A percentile compares a stretch with the other conserved stretches of the same genome.
Evolutionary conservation across 1,140 invertebrate species (phyloP).

Genomic region (Nasonia giraulti): DNA sequence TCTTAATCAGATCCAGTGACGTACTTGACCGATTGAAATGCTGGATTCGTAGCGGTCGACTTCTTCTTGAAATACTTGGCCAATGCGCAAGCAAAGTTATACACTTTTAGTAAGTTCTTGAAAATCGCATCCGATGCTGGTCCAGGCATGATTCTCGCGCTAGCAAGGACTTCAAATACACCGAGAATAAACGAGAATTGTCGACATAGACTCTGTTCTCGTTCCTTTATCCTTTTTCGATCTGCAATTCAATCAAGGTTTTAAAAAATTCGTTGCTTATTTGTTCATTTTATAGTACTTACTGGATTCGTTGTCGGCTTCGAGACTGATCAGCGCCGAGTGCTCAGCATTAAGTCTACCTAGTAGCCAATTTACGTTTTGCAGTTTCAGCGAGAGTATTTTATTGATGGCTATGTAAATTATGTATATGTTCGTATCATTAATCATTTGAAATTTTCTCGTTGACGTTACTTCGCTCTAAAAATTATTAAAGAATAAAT

Average conservation of each 20-base stretch:
- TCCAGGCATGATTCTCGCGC: conserved; percentile 64
- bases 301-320: conserved; percentile 63
- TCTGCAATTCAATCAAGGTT: conserved; percentile 55
- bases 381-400: conserved; percentile 69
- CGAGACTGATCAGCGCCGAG: conserved; percentile 59
- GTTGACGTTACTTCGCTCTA: conserved; percentile 55
- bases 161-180: conserved; percentile 68
- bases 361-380: conserved; percentile 71
- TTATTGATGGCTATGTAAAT: conserved; percentile 67
- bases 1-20: not conserved
- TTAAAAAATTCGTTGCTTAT: conserved; percentile 12
- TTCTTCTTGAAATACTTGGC: conserved; percentile 74
- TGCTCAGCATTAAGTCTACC: conserved; percentile 71
- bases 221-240: conserved; percentile 67
- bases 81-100: conserved; percentile 68
- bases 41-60: conserved; percentile 68
- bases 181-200: conserved; percentile 71
- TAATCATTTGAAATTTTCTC: conserved; percentile 68
- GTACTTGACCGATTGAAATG: conserved; percentile 73
- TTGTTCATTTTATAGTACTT: conserved; percentile 42
- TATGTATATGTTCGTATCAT: conserved; percentile 62
- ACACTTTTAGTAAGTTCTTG: conserved; percentile 73
- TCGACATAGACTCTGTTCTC: conserved; percentile 71
- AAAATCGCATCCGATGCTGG: conserved; percentile 68
- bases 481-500: not conserved